Conservation (phyloP, 1,140 invertebrate species). For the Acromyrmex heyeri region DNA sequence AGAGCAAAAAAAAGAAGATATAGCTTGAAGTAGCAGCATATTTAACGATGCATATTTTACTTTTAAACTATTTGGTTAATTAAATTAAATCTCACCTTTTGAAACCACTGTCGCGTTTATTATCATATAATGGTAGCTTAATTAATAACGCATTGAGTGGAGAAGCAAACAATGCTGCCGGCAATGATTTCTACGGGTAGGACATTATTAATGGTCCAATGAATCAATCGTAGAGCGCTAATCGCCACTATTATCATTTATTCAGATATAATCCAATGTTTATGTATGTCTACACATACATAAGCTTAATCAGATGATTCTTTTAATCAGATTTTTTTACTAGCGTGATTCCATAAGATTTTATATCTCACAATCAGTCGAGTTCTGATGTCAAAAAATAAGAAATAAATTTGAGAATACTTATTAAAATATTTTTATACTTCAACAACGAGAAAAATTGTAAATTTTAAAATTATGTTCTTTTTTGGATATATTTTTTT, state of each 20-base stretch:
- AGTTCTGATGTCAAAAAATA: background rate
- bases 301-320: background rate
- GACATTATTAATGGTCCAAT: conserved; percentile 26
- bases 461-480: too few species aligned
- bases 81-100: background rate
- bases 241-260: conserved; percentile 11
- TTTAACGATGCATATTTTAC: background rate
- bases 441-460: too few species aligned
- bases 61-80: background rate
- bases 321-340: background rate
- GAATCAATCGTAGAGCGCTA: conserved; percentile 33
- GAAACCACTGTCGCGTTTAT: background rate
- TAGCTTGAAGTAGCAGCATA: background rate
- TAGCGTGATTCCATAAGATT: background rate
- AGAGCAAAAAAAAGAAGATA: background rate
- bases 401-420: background rate
- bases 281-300: background rate
- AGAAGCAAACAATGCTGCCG: background rate
- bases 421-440: too few species aligned
- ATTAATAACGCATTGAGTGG: conserved; percentile 17
- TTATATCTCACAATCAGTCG: background rate
- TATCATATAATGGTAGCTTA: conserved; percentile 14
- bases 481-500: too few species aligned
- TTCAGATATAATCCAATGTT: background rate
- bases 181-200: conserved; percentile 36